These are phyloP conservation scores for Carapus acus DNA, from an alignment of 2,797 vertebrate genomes.

Conservation along the genomic window DNA sequence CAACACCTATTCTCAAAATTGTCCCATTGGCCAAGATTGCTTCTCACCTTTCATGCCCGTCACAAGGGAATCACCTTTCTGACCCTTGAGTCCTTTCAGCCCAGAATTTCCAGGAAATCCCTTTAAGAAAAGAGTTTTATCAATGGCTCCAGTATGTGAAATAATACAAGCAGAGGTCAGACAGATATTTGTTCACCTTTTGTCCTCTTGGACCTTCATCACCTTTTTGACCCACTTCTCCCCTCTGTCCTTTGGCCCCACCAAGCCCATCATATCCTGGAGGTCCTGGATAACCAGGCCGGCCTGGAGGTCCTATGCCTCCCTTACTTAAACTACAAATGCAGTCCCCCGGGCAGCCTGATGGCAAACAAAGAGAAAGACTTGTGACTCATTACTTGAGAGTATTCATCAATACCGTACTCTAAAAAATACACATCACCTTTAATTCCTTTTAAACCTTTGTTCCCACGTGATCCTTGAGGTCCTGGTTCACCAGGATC, in stretches of 20 bases:
- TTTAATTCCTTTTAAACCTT: constrained; percentile 53
- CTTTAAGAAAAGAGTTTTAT: constrained; percentile 32
- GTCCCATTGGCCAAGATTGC: background rate
- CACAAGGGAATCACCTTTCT: constrained; percentile 50
- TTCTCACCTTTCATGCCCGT: constrained; percentile 42
- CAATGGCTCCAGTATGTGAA: background rate
- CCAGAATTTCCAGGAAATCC: constrained; percentile 51
- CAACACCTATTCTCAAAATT: no score
- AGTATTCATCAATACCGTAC: background rate
- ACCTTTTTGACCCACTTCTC: constrained; percentile 50
- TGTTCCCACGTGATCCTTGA: constrained; percentile 41
- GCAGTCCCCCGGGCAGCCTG: constrained; percentile 54
- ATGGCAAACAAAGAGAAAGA: constrained; percentile 1
- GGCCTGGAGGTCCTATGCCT: constrained; percentile 36
- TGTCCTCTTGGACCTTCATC: constrained; percentile 38
- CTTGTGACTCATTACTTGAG: background rate
- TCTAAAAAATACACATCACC: constrained; percentile 37
- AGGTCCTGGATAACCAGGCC: constrained; percentile 41
- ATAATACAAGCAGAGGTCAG: background rate
- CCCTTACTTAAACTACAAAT: constrained; percentile 20
- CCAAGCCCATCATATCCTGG: constrained; percentile 40
- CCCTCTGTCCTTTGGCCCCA: constrained; percentile 44
- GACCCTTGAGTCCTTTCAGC: constrained; percentile 56
- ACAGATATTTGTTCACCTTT: constrained; percentile 34
- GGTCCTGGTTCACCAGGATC: constrained; percentile 48